A percentile compares a stretch with the other conserved stretches of the same genome.
Evolutionary conservation across 2,113 vertebrate species (phyloP).

Genomic region (Entomyzon cyanotis): DNA sequence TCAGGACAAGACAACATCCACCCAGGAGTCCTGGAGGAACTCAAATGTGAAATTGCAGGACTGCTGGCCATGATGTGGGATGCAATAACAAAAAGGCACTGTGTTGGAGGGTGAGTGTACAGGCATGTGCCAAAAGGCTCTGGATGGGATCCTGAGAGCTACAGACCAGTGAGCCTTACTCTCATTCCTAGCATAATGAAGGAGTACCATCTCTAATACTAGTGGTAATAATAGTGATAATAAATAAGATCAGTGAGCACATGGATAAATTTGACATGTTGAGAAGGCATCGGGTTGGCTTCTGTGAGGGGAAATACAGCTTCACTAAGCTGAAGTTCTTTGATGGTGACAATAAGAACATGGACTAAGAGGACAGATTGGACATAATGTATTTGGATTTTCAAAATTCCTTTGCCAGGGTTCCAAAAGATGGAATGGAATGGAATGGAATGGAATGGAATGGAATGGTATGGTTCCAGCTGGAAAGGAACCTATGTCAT

Average conservation of each 20-base stretch:
- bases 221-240: neutral
- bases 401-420: neutral
- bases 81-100: neutral
- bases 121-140: neutral
- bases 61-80: neutral
- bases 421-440: neutral
- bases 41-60: neutral
- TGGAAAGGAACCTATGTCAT: neutral
- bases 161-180: neutral
- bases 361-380: neutral
- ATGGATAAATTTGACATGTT: neutral
- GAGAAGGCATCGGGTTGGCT: neutral
- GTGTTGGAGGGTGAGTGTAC: rapidly evolving
- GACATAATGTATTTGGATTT: neutral
- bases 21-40: neutral
- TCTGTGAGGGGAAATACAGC: neutral
- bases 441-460: neutral
- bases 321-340: neutral
- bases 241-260: neutral
- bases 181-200: neutral
- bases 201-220: neutral
- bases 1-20: neutral
- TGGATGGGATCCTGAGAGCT: neutral
- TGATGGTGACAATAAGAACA: neutral
- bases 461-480: neutral